Base-by-base conservation (phyloP, 2,113 vertebrate genomes). In the Thunnus maccoyii region DNA sequence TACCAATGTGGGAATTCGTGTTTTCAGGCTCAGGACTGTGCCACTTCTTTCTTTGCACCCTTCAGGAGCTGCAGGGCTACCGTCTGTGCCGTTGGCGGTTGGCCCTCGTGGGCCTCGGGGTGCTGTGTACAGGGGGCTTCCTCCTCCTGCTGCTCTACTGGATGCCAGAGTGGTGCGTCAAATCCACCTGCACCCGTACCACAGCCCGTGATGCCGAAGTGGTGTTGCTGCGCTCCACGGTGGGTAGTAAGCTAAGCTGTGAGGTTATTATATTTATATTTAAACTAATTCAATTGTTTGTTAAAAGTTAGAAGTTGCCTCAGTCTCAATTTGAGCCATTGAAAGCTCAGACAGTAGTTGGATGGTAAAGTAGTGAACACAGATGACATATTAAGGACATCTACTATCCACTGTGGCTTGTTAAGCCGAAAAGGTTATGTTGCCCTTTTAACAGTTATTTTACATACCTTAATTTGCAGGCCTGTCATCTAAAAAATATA, bases 81-180 rank as follows among this genome's bases (percentile, higher is more conserved):
- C 94, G 92, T 67, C 88, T 96, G 11, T 97, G 97, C 93, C 97
- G 90, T 41, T 99, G 98, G 98, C 97, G 97, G 87, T 36, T 99
- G 91, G 96, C 93, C 36, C 74, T 99, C 1, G 96, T 99, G 87
- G 91, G 93, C 76, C 56, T 96, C 0, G 97, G 97, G 16, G 97
- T 96, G 88, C 68, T 99, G 65, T 97, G 95, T 85, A 97, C 97
- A 1, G 98, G 98, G 1, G 98, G 98, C 51, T 97, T 99, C 92
- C 97, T 99, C 14, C 97, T 99, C 55, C 96, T 99, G 73, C 95
- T 99, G 70, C 97, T 99, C 86, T 99, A 99, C 88, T 99, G 98
- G 98, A 96, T 99, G 96, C 98, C 98, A 2, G 95, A 98, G 93
- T 99, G 98, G 98, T 97, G 97, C 7, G 98, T 99, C 93, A 98